Evolutionary conservation across 2,888 invertebrate genomes (phyloP).

Genomic region (Clitarchus hookeri): DNA sequence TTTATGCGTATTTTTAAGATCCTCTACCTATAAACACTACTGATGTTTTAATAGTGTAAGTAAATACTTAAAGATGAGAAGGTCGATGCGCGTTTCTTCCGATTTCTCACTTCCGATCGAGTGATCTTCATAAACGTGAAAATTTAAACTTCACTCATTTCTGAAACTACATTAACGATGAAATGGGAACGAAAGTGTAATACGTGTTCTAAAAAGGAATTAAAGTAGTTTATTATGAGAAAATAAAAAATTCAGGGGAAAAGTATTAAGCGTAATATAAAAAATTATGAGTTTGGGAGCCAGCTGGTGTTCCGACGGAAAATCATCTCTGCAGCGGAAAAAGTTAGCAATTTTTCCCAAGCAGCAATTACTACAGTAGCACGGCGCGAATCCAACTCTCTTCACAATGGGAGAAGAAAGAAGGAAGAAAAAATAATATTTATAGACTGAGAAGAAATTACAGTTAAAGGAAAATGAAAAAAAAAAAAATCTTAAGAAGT

Average conservation of each 20-base stretch:
- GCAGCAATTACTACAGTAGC: conserved; percentile 14
- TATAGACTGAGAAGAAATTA: conserved; percentile 14
- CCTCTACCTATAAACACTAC: no score
- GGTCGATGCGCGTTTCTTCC: no score
- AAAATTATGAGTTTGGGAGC: neutral
- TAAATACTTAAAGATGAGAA: no score
- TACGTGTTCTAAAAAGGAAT: neutral
- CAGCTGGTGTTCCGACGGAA: conserved; percentile 14
- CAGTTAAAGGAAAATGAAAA: conserved; percentile 10
- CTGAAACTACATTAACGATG: neutral
- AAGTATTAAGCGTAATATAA: neutral
- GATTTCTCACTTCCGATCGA: no score
- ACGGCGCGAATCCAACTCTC: neutral
- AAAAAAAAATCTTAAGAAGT: conserved; percentile 22
- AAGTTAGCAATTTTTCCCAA: neutral
- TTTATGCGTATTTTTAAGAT: no score
- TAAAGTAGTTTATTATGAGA: neutral
- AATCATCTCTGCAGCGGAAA: neutral
- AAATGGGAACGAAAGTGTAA: neutral
- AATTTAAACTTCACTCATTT: neutral
- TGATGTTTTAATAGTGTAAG: no score
- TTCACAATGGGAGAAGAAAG: neutral
- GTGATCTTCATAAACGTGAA: neutral
- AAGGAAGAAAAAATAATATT: neutral
- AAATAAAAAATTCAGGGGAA: neutral